A percentile compares a stretch with the other conserved stretches of the same genome.
Conservation (phyloP, 2,113 vertebrate genomes). For the Piprites chloris region DNA sequence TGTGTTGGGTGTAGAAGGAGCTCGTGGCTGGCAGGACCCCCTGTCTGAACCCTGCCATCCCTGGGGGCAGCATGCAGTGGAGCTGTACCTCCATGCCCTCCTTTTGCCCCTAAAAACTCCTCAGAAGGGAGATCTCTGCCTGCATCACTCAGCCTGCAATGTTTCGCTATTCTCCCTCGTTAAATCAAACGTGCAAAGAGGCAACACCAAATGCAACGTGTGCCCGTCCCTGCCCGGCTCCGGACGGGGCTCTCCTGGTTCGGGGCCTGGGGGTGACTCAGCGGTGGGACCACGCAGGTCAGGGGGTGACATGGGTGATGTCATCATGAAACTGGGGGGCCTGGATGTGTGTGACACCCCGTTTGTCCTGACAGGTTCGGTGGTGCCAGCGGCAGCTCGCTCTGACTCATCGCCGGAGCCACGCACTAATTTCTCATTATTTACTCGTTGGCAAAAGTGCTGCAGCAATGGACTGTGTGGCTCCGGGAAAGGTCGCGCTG, state of each 20-base stretch:
- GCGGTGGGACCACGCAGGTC: fast-evolving
- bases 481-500: not conserved
- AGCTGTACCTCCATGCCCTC: not conserved
- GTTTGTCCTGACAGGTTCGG: not conserved
- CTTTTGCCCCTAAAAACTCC: not conserved
- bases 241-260: fast-evolving
- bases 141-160: fast-evolving
- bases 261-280: not conserved
- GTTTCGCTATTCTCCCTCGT: not conserved
- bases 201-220: fast-evolving
- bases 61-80: not conserved
- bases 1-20: not conserved
- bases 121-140: not conserved
- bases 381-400: fast-evolving
- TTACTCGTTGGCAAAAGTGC: constrained; percentile 19
- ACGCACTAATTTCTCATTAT: not conserved
- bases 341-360: not conserved
- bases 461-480: not conserved
- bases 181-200: not conserved
- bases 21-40: not conserved
- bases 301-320: fast-evolving
- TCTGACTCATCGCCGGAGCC: not conserved
- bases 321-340: fast-evolving
- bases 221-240: not conserved
- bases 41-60: not conserved